Conservation (phyloP, 2,888 invertebrate genomes). For the Macrosoma leucophasiata region DNA sequence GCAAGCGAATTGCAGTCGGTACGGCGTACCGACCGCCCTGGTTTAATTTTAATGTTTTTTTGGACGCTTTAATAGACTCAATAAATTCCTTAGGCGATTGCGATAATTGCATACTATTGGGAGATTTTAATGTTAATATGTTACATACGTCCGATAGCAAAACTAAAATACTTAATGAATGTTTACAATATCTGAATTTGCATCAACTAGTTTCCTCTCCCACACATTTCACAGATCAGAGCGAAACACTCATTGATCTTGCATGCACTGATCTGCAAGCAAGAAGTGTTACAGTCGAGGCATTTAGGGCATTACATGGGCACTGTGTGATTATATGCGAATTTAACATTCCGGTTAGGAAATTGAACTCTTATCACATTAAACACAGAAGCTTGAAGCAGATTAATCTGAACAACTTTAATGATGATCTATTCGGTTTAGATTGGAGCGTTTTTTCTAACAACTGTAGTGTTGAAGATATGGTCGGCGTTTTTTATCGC, state of each 20-base stretch:
- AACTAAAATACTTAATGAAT: slow-evolving; percentile 1
- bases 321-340: no score
- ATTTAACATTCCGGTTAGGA: no score
- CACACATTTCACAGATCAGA: slow-evolving; percentile 12
- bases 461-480: no score
- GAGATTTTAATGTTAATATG: slow-evolving; percentile 7
- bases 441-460: no score
- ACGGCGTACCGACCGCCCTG: no score
- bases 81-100: background rate
- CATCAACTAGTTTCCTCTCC: slow-evolving; percentile 1
- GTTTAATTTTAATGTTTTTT: background rate
- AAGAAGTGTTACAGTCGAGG: no score
- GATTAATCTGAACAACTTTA: no score
- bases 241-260: slow-evolving; percentile 12
- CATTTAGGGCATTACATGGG: no score
- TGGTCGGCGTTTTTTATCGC: no score
- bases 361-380: no score
- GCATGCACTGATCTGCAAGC: slow-evolving; percentile 4
- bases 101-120: background rate
- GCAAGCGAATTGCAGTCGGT: slow-evolving; percentile 1
- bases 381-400: no score
- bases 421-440: no score
- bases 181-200: background rate
- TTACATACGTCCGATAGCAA: background rate
- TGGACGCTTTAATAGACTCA: slow-evolving; percentile 1